phyloP scores from a whole-genome alignment of 2,113 vertebrate genomes.

The Neopipo cinnamomea region DNA sequence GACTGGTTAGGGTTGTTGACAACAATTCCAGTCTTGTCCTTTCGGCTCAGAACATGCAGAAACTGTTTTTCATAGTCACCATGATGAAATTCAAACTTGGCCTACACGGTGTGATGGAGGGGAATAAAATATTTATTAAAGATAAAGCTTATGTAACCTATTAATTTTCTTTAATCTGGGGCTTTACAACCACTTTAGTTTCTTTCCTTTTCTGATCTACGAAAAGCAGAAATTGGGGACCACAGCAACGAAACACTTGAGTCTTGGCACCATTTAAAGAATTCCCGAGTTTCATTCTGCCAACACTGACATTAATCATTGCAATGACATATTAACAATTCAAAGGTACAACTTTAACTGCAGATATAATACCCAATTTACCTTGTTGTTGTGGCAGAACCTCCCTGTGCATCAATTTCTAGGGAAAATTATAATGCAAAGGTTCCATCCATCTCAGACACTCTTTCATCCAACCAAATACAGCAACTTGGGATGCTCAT shows the following conservation, averaged over 20 bases:
- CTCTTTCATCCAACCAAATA: not conserved
- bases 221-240: not conserved
- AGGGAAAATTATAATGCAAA: not conserved
- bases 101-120: conserved; percentile 69
- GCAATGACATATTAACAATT: not conserved
- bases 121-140: not conserved
- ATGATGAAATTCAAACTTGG: conserved; percentile 99
- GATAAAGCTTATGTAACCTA: not conserved
- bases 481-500: not conserved
- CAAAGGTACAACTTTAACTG: not conserved
- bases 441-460: not conserved
- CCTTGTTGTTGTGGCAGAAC: not conserved
- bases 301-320: not conserved
- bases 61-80: conserved; percentile 99
- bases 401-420: not conserved
- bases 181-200: not conserved
- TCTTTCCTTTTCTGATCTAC: not conserved
- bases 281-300: not conserved
- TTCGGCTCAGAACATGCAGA: conserved; percentile 95
- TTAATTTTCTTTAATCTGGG: not conserved
- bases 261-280: not conserved
- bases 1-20: conserved; percentile 92
- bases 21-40: conserved; percentile 98
- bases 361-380: not conserved
- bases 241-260: accelerated